Percentiles rank a stretch among this genome's conserved stretches.
Conservation (phyloP, 2,113 vertebrate species). For the Mus spicilegus region DNA sequence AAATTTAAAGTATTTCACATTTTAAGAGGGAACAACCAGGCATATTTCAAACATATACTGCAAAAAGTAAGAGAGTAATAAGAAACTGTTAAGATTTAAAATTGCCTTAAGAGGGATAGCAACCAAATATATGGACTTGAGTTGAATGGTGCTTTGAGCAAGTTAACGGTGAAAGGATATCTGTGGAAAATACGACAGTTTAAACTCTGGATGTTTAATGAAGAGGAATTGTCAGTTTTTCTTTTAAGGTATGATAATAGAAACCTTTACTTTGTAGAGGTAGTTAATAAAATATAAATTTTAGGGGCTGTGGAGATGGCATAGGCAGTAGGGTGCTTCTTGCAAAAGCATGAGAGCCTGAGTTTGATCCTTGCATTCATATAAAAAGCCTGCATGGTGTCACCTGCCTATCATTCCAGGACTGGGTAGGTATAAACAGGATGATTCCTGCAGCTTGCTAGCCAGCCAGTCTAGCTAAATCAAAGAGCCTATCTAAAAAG, state of each 20-base stretch:
- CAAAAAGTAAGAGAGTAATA: neutral
- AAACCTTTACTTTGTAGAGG: conserved; percentile 29
- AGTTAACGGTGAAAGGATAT: conserved; percentile 36
- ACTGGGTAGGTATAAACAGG: neutral
- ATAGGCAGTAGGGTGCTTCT: neutral
- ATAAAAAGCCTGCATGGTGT: neutral
- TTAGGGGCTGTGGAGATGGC: neutral
- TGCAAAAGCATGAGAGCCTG: neutral
- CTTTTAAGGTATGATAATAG: neutral
- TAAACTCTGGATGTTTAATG: conserved; percentile 11
- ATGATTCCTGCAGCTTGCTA: neutral
- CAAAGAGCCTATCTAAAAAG: neutral
- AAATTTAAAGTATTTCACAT: conserved; percentile 8
- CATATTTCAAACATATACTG: conserved; percentile 39
- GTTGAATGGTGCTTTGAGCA: conserved; percentile 45
- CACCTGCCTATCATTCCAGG: neutral
- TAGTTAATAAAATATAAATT: neutral
- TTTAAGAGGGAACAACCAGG: conserved; percentile 41
- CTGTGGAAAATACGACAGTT: conserved; percentile 41
- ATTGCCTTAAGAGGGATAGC: neutral
- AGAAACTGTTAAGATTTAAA: neutral
- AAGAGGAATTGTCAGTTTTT: conserved; percentile 41
- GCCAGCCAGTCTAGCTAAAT: neutral
- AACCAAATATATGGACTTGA: neutral
- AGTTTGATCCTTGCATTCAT: neutral